Percentiles rank a stretch among this genome's conserved stretches.
Evolutionary conservation across 2,797 vertebrate species (phyloP).

Genomic region (Takifugu rubripes): DNA sequence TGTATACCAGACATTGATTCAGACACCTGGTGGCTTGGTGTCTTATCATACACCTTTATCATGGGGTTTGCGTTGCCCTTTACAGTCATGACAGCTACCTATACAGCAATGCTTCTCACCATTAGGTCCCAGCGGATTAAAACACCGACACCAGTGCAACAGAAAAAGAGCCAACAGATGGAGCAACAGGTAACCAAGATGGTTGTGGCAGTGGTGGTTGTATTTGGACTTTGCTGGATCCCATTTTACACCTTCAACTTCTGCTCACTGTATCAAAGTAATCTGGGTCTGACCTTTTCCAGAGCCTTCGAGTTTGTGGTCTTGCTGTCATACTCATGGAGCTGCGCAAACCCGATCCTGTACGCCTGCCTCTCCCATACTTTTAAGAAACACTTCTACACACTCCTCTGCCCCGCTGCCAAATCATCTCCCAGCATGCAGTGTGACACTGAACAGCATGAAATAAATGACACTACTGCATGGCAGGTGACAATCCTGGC

Average conservation of each 20-base stretch:
- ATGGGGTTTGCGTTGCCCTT: conserved; percentile 76
- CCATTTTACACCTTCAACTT: conserved; percentile 80
- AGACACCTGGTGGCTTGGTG: conserved; percentile 60
- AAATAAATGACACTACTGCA: conserved; percentile 53
- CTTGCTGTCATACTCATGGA: conserved; percentile 79
- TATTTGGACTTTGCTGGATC: conserved; percentile 78
- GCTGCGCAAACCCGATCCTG: conserved; percentile 78
- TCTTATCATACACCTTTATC: conserved; percentile 75
- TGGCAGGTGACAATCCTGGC: conserved; percentile 45
- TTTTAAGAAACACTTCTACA: conserved; percentile 69
- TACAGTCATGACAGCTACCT: conserved; percentile 65
- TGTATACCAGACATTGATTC: conserved; percentile 60
- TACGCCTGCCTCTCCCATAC: conserved; percentile 75
- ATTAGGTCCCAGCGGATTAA: conserved; percentile 40
- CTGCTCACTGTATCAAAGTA: conserved; percentile 48
- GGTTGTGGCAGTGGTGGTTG: conserved; percentile 72
- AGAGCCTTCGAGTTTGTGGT: conserved; percentile 71
- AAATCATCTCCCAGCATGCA: conserved; percentile 51
- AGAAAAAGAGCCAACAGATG: conserved; percentile 39
- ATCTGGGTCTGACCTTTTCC: conserved; percentile 38
- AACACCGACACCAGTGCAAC: not conserved
- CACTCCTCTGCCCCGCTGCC: conserved; percentile 60
- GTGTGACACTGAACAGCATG: conserved; percentile 62
- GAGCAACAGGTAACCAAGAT: conserved; percentile 76
- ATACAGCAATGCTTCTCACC: conserved; percentile 59